Conservation (phyloP, 2,113 vertebrate species). For the Scomber japonicus region DNA sequence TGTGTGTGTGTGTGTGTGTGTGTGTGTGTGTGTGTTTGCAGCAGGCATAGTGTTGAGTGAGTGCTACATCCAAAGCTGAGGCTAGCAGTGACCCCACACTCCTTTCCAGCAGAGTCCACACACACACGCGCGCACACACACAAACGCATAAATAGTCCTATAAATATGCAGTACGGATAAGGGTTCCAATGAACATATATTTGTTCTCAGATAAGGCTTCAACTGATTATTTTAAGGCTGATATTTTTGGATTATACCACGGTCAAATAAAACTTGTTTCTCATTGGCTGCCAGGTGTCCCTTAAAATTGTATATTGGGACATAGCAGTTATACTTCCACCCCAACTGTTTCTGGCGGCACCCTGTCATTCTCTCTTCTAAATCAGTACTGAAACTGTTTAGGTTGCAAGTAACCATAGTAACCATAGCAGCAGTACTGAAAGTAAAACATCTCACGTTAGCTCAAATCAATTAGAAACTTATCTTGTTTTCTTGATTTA, state of each 20-base stretch:
- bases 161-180: constrained; percentile 1
- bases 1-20: constrained; percentile 4
- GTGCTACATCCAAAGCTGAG: constrained; percentile 20
- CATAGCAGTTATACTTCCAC: not conserved
- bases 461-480: not conserved
- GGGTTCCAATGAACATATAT: not conserved
- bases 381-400: constrained; percentile 1
- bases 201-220: constrained; percentile 1
- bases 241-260: constrained; percentile 20
- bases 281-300: constrained; percentile 21
- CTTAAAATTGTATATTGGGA: not conserved
- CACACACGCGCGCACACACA: constrained; percentile 16
- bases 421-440: constrained; percentile 3
- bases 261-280: constrained; percentile 17
- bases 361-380: constrained; percentile 5
- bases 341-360: not conserved
- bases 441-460: not conserved
- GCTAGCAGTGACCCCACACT: not conserved
- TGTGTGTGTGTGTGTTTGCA: constrained; percentile 15
- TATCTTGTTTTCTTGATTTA: not conserved
- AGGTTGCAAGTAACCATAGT: constrained; percentile 4
- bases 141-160: too few relatives aligned
- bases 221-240: constrained; percentile 13
- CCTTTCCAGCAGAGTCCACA: not conserved
- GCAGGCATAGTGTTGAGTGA: constrained; percentile 55